These are phyloP conservation scores for Machimus atricapillus DNA, from an alignment of 2,888 invertebrate genomes.

Conservation along the genomic window DNA sequence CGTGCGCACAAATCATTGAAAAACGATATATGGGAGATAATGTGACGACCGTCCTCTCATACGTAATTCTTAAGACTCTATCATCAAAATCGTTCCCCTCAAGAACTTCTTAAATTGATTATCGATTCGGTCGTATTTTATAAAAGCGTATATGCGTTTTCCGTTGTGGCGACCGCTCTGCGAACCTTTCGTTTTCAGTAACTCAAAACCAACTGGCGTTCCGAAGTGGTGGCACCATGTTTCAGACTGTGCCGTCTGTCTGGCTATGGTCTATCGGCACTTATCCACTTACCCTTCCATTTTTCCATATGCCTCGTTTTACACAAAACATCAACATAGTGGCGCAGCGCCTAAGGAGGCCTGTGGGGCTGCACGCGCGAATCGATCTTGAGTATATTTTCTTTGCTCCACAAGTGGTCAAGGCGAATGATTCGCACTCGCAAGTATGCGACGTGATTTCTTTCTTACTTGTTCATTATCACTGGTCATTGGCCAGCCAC, in stretches of 20 bases:
- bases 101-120: neutral
- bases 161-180: neutral
- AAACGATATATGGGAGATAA: neutral
- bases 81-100: neutral
- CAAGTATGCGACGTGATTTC: neutral
- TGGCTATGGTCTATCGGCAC: conserved; percentile 12
- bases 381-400: neutral
- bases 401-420: conserved; percentile 15
- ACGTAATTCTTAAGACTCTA: neutral
- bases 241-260: conserved; percentile 21
- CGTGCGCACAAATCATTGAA: neutral
- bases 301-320: neutral
- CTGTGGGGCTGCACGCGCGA: neutral
- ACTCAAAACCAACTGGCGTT: conserved; percentile 4
- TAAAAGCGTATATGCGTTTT: neutral
- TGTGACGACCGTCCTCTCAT: neutral
- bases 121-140: neutral
- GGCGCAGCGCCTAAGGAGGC: neutral
- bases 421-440: conserved; percentile 10
- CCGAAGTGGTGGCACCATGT: neutral
- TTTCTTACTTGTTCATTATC: neutral
- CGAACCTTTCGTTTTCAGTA: neutral
- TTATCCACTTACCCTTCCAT: neutral
- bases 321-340: neutral
- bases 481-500: conserved; percentile 23